Evolutionary conservation across 2,888 invertebrate genomes (phyloP).

Genomic region (Orthonevra nobilis): DNA sequence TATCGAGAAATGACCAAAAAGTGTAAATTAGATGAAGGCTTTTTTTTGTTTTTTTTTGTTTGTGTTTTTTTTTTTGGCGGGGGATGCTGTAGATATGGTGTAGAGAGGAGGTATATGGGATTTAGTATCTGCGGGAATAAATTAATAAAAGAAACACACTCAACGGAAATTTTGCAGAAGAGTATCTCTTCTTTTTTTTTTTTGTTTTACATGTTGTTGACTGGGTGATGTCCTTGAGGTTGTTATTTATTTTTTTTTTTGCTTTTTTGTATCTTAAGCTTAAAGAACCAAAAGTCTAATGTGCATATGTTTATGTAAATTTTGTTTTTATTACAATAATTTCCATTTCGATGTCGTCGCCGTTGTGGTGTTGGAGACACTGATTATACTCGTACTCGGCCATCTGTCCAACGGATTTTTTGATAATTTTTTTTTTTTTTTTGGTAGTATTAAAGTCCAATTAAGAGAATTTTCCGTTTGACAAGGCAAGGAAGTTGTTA

Average conservation of each 20-base stretch:
- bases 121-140: slow-evolving; percentile 41
- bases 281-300: slow-evolving; percentile 6
- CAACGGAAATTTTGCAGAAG: slow-evolving; percentile 61
- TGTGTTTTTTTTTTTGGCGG: neutral
- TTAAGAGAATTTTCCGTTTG: slow-evolving; percentile 25
- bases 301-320: slow-evolving; percentile 44
- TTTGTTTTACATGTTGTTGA: slow-evolving; percentile 11
- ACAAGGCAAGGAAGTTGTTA: slow-evolving; percentile 21
- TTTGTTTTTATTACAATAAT: slow-evolving; percentile 40
- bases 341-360: slow-evolving; percentile 42
- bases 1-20: slow-evolving; percentile 62
- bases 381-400: too few species aligned
- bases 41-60: too few species aligned
- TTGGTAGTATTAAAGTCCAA: slow-evolving; percentile 40
- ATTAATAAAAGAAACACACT: slow-evolving; percentile 64
- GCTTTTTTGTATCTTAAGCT: slow-evolving; percentile 16
- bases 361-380: neutral
- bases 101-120: slow-evolving; percentile 19
- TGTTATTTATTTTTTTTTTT: neutral
- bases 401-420: slow-evolving; percentile 32
- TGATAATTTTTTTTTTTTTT: neutral
- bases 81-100: neutral
- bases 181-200: neutral
- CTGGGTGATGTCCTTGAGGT: slow-evolving; percentile 52
- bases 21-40: slow-evolving; percentile 68